These are phyloP conservation scores for Papilio helenus DNA, from an alignment of 1,140 invertebrate genomes.

Conservation along the genomic window DNA sequence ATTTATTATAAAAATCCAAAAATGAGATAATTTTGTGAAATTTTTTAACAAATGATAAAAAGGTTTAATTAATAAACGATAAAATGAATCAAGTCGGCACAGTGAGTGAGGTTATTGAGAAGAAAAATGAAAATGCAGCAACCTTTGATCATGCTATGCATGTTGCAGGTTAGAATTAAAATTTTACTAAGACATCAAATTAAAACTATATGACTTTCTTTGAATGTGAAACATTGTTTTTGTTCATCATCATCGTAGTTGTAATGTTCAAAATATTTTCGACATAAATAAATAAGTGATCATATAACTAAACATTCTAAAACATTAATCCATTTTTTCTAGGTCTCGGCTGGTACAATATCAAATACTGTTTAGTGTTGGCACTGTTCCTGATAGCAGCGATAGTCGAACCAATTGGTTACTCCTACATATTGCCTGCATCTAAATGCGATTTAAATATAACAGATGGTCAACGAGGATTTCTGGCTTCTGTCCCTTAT, in stretches of 20 bases:
- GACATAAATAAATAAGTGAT: too few relatives aligned
- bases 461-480: constrained; percentile 63
- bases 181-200: not conserved
- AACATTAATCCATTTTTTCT: constrained; percentile 39
- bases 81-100: constrained; percentile 49
- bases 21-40: not conserved
- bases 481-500: constrained; percentile 71
- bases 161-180: constrained; percentile 55
- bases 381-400: constrained; percentile 68
- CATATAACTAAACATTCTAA: not conserved
- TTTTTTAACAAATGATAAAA: not conserved
- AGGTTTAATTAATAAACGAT: not conserved
- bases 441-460: constrained; percentile 72
- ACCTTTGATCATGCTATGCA: constrained; percentile 67
- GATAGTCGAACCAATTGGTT: constrained; percentile 70
- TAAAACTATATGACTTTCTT: too few relatives aligned
- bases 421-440: constrained; percentile 67
- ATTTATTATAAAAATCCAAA: not conserved
- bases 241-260: too few relatives aligned
- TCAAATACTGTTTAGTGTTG: constrained; percentile 62
- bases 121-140: constrained; percentile 49
- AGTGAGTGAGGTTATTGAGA: constrained; percentile 54
- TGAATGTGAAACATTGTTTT: too few relatives aligned
- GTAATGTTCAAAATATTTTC: too few relatives aligned
- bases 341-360: constrained; percentile 73